Evolutionary conservation across 1,140 invertebrate genomes (phyloP).

Genomic region (Zaprionus gabonicus): DNA sequence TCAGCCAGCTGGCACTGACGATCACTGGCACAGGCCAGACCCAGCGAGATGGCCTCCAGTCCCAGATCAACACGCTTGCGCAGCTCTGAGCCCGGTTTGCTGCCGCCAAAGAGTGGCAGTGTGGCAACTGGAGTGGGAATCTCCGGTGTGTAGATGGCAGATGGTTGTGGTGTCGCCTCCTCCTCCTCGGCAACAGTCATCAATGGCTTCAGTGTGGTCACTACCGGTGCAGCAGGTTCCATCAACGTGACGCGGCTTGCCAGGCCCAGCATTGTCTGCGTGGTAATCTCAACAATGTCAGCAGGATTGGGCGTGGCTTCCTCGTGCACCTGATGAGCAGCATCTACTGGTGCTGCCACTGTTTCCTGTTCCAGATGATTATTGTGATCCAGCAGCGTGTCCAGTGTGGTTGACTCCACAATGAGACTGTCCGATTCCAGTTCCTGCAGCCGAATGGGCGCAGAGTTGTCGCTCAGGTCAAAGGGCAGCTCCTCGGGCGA

Average conservation of each 20-base stretch:
- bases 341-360: not conserved
- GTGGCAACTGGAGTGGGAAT: slow-evolving; percentile 20
- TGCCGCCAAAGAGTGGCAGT: slow-evolving; percentile 15
- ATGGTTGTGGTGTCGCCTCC: slow-evolving; percentile 63
- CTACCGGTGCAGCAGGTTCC: slow-evolving; percentile 84
- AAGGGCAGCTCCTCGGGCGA: slow-evolving; percentile 76
- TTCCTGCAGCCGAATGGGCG: slow-evolving; percentile 53
- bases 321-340: slow-evolving; percentile 39
- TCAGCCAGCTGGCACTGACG: slow-evolving; percentile 92
- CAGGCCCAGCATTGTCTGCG: slow-evolving; percentile 79
- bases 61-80: slow-evolving; percentile 85
- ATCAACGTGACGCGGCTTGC: slow-evolving; percentile 84
- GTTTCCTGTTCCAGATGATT: slow-evolving; percentile 62
- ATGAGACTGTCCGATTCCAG: slow-evolving; percentile 74
- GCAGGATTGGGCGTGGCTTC: slow-evolving; percentile 74
- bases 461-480: slow-evolving; percentile 54
- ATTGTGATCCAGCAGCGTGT: slow-evolving; percentile 54
- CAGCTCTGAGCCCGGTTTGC: slow-evolving; percentile 58
- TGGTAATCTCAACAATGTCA: slow-evolving; percentile 83
- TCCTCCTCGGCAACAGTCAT: slow-evolving; percentile 53
- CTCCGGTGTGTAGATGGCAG: slow-evolving; percentile 23
- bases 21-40: slow-evolving; percentile 90
- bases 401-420: slow-evolving; percentile 66
- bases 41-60: slow-evolving; percentile 89
- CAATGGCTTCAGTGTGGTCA: slow-evolving; percentile 73